Evolutionary conservation across 2,113 vertebrate species (phyloP), one percentile per base, ranked within the genome.

Genomic region (Antechinus stuartii): DNA sequence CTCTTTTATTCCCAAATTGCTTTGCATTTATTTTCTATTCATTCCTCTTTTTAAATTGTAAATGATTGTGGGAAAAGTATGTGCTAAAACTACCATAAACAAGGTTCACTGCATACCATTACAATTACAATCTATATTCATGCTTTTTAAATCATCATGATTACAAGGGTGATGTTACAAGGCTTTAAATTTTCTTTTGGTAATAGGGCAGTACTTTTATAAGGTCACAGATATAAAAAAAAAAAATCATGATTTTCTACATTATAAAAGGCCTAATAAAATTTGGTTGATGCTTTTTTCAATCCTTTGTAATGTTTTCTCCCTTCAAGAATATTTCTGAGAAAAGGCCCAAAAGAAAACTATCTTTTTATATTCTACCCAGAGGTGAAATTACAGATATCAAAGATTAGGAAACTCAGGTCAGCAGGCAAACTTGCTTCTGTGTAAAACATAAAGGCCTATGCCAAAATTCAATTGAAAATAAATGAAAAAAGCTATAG

Each of bases 321-420:
- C 94, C 9, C 54, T 92, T 8, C 93, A 54, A 93, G 42, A 91
- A 91, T 95, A 56, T 91, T 96, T 93, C 27, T 16, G 95, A 91
- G 47, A 92, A 76, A 94, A 95, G 42, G 91, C 47, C 90, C 95
- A 94, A 54, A 26, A 54, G 90, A 35, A 8, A n/a, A 61, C n/a
- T 90, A 27, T 94, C 90, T 90, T 30, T 24, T 27, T 30, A 42
- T 42, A 42, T 22, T 6, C 68, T 84, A 84, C 16, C 16, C 68
- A 42, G n/a, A 7, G 42, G 68, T 84, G 19, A 84, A 84, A 84
- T 84, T 23, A 84, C 68, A 84, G n/a, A 8, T 42, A 42, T 84
- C 16, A 84, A 22, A 42, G 30, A 84, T 84, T 19, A 84, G n/a
- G 19, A 84, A 84, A 84, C 19, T 84, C 1, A 42, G n/a, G n/a